Base-by-base conservation (phyloP, 2,113 vertebrate species). In the Atractosteus spatula region DNA sequence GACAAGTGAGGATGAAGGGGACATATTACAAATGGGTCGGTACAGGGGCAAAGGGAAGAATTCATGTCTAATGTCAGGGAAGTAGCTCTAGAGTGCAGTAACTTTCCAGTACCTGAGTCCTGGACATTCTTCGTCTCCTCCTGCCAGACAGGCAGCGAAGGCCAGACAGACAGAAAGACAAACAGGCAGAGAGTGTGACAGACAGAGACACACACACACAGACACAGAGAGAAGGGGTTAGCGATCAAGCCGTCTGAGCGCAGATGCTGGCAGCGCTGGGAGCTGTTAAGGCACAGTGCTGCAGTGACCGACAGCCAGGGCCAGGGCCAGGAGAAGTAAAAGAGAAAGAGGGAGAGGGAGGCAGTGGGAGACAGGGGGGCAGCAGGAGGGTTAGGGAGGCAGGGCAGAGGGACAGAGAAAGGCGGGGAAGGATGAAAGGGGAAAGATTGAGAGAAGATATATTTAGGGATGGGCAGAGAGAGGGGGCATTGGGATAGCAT, bases 121-220 rank as follows among this genome's bases (percentile, higher is more conserved):
- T 88, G 81, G 90, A 91, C 89, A 92, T 90, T 85, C 87, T 85
- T 82, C 90, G 83, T 74, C 90, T 84, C 74, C 89, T 86, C 71
- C 90, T 92, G 65, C 41, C 61, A 70, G 44, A 82, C 82, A 83
- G 70, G 74, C 73, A 77, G 78, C 77, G 74, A 83, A 85, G 80
- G 81, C 83, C 62, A 80, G 83, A 43, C 61, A 14, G 67, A 29
- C 29, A 29, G 29, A 29, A 29, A 29, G 29, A 29, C 29, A 29
- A 29, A 29, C 29, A 29, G 29, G 29, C 29, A 29, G 42, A 16
- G 77, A 59, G 41, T 42, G 47, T 71, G 29, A 68, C 47, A 64
- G 44, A 41, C 29, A 67, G 41, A 61, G 11, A 65, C 62, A 76
- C 51, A 57, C 42, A 73, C 59, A 65, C 7, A 62, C 14, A 72